Conservation (phyloP, 1,140 invertebrate species). For the Chironomus tepperi region DNA sequence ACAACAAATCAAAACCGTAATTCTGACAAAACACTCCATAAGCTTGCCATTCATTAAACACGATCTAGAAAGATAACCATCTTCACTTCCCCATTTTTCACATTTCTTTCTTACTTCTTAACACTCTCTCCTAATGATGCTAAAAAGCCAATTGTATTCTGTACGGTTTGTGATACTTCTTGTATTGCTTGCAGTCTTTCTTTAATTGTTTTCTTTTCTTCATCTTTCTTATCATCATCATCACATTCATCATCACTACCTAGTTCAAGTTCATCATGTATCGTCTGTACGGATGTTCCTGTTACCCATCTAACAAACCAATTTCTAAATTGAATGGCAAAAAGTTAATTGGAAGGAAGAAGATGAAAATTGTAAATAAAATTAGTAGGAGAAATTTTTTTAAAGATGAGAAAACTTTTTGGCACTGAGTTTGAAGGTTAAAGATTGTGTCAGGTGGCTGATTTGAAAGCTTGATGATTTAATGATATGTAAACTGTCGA, state of each 20-base stretch:
- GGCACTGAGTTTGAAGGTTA: too few species aligned
- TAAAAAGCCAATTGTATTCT: conserved; percentile 87
- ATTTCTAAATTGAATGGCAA: conserved; percentile 42
- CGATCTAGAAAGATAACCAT: not conserved
- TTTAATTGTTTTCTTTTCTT: conserved; percentile 92
- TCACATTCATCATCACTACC: conserved; percentile 52
- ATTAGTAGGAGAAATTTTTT: too few species aligned
- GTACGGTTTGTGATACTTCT: conserved; percentile 89
- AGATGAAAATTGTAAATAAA: too few species aligned
- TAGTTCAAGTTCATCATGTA: conserved; percentile 69
- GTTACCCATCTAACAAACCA: conserved; percentile 50
- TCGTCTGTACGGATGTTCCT: conserved; percentile 46
- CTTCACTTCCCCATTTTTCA: not conserved
- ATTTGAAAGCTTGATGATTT: too few species aligned
- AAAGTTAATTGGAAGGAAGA: not conserved
- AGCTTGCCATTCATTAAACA: too few species aligned
- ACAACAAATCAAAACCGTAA: too few species aligned
- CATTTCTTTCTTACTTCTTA: conserved; percentile 74
- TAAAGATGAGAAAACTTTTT: too few species aligned
- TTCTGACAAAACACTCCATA: too few species aligned
- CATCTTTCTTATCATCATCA: conserved; percentile 70
- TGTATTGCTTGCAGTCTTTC: conserved; percentile 90
- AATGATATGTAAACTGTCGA: too few species aligned
- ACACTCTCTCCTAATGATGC: conserved; percentile 86
- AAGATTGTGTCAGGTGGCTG: too few species aligned